Conservation (phyloP, 2,797 vertebrate species). For the Ceryle rudis region DNA sequence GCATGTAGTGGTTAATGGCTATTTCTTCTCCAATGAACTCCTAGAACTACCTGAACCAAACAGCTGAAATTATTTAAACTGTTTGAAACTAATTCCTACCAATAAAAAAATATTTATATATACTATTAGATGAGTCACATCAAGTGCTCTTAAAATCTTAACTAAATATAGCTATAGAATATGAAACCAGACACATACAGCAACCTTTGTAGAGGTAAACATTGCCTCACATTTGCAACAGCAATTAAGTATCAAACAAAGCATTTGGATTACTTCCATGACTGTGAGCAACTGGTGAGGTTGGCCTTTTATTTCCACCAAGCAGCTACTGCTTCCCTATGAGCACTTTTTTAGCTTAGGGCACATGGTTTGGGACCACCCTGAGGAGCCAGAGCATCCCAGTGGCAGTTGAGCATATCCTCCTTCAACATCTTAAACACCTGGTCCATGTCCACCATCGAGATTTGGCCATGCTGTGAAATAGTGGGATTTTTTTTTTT, state of each 20-base stretch:
- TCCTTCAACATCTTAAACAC: background rate
- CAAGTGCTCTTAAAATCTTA: constrained; percentile 55
- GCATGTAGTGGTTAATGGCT: constrained; percentile 27
- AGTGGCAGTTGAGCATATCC: background rate
- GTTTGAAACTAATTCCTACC: constrained; percentile 40
- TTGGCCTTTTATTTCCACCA: background rate
- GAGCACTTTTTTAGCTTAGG: background rate
- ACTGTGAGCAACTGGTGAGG: background rate
- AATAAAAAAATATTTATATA: constrained; percentile 53
- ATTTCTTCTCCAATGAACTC: constrained; percentile 5
- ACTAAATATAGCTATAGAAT: constrained; percentile 59
- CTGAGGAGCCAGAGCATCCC: background rate
- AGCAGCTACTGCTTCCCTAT: background rate
- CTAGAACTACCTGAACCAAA: background rate
- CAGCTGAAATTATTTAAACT: constrained; percentile 14
- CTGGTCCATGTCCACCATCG: background rate
- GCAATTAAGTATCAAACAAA: constrained; percentile 26
- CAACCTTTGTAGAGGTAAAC: constrained; percentile 64
- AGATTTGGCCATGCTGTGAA: background rate
- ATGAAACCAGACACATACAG: constrained; percentile 60
- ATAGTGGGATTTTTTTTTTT: background rate
- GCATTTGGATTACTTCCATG: background rate
- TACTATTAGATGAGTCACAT: constrained; percentile 33
- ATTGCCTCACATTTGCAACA: constrained; percentile 56
- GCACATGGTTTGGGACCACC: background rate